Base-by-base conservation (phyloP, 2,888 invertebrate genomes). In the Agrenia bidenticulata region DNA sequence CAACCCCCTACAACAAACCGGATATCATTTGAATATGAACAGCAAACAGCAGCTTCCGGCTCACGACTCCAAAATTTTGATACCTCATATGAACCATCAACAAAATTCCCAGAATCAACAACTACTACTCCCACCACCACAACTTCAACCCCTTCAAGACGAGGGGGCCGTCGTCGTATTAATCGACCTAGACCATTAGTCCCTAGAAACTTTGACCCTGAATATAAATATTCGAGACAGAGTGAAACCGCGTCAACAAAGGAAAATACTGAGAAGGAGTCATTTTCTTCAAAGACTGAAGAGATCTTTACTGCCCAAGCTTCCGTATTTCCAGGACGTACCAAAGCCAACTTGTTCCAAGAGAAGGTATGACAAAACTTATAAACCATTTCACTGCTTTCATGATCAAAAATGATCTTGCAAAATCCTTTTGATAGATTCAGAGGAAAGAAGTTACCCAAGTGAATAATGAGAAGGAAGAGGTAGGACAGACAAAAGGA, bases 281-380 rank as follows among this genome's bases (percentile, higher is more conserved):
- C 51, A 7, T 57, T 24, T 21, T 24, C 24, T 1, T 59, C 64
- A 21, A 73, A 67, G 26, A 65, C 59, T 32, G 76, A 76, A n/a
- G 76, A 76, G 60, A 73, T 74, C 53, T 76, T 76, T 58, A 70
- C 67, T 37, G 76, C 76, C n/a, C 74, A 74, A 61, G 72, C 74
- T 50, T 76, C 76, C 27, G 70, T 74, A 21, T 73, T 70, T 63
- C 64, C 61, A 19, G 74, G 74, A 61, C 61, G 65, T 49, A 69
- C 74, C 1, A 65, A 57, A 49, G 51, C 62, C 15, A 76, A 76
- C 55, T 64, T 65, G 21, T 73, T 71, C 61, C 55, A 71, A 50
- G 70, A 71, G 26, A 64, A 73, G 64, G 73, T 70, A 67, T 21
- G 23, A 51, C n/a, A 45, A 55, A 7, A 24, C n/a, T 32, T 32